A percentile compares a stretch with the other conserved stretches of the same genome.
phyloP scores from a whole-genome alignment of 2,888 invertebrate species.

The Cephus sareptanus region DNA sequence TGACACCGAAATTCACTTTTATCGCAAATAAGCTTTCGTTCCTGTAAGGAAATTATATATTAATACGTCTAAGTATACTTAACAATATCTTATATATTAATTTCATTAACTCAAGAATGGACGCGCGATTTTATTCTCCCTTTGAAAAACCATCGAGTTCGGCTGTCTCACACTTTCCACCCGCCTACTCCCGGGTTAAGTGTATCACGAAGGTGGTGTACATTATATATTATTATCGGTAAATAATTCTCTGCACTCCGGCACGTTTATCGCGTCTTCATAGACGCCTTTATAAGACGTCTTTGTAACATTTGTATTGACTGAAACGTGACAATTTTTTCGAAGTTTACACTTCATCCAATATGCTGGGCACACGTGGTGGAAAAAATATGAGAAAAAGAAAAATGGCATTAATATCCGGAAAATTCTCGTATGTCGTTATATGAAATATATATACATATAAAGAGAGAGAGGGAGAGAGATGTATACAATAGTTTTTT shows the following conservation, averaged over 20 bases:
- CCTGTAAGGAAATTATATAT: not conserved
- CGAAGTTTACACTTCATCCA: not conserved
- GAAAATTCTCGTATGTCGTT: not conserved
- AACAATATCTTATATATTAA: not conserved
- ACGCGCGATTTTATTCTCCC: no score
- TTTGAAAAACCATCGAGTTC: no score
- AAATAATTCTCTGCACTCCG: not conserved
- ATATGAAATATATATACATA: not conserved
- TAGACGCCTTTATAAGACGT: not conserved
- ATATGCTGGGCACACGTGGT: not conserved
- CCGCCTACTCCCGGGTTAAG: not conserved
- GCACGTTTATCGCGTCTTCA: not conserved
- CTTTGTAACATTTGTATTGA: not conserved
- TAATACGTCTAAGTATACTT: not conserved
- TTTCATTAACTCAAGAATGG: not conserved
- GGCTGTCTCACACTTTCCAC: no score
- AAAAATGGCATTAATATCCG: not conserved
- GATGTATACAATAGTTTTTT: slow-evolving; percentile 4
- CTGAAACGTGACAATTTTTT: not conserved
- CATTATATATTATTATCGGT: no score
- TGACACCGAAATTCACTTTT: slow-evolving; percentile 46
- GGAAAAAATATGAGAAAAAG: not conserved
- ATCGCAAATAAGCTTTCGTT: slow-evolving; percentile 26
- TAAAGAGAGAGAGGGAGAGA: not conserved
- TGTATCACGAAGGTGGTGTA: not conserved